Evolutionary conservation across 2,797 vertebrate species (phyloP), one percentile per base, ranked within the genome.

Genomic region (Phalloptychus januarius): DNA sequence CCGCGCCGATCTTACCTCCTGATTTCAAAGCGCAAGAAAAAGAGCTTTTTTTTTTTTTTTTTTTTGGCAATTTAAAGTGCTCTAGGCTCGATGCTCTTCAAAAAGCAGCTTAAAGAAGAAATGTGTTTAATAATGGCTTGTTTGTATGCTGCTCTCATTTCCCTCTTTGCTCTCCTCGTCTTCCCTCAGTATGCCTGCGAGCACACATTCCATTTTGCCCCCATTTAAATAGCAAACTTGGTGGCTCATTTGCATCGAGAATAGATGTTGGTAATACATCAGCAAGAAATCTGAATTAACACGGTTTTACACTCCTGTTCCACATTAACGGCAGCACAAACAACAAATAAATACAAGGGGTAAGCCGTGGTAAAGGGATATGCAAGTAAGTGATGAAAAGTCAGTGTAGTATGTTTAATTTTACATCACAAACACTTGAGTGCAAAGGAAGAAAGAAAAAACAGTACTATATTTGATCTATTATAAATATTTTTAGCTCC

Each of bases 111-210:
- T 89, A 87, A 90, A 92, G 90, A 88, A 90, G 85, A 92, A 89
- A 91, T 81, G 86, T 88, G 87, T 88, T 93, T 90, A 92, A 93
- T 93, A 93, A 92, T 85, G 90, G 86, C 88, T 91, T 91, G 90
- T 89, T 91, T 92, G 89, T 89, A 88, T 82, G 86, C 87, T 76
- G 87, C 87, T 86, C 88, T 90, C 86, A 79, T 92, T 89, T 89
- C 86, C 87, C 78, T 84, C 78, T 83, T 63, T 80, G 81, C 89
- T 88, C 67, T 63, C 82, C 82, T 69, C 70, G 56, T 87, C 82
- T 89, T 90, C 85, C 86, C 83, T 85, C 79, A 88, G 89, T 84
- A 83, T 92, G 90, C 87, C 94, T 91, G 84, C 76, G 0, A 94
- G 93, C 83, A 0, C 75, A 31, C 77, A 85, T 86, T 86, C 85